Evolutionary conservation across 2,888 invertebrate species (phyloP).

Genomic region (Helobdella robusta): DNA sequence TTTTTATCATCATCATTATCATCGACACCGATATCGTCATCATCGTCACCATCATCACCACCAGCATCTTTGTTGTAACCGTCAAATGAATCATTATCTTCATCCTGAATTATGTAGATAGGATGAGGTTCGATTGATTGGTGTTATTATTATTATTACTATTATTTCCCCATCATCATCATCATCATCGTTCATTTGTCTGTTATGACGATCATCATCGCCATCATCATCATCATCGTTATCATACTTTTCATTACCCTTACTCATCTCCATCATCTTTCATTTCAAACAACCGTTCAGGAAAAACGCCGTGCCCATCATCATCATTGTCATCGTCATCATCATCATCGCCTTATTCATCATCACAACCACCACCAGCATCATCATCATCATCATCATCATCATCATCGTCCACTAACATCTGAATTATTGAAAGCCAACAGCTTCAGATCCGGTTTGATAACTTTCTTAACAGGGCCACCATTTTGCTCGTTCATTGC

Average conservation of each 20-base stretch:
- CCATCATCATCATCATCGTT: constrained; percentile 33
- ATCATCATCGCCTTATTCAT: constrained; percentile 33
- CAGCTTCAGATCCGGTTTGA: constrained; percentile 71
- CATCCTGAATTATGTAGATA: no score
- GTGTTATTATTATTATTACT: no score
- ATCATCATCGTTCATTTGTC: no score
- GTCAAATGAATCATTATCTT: no score
- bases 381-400: constrained; percentile 37
- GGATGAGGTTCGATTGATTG: no score
- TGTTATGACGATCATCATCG: constrained; percentile 37
- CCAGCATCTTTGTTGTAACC: constrained; percentile 33
- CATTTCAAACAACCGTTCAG: constrained; percentile 24
- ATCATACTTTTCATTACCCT: constrained; percentile 33
- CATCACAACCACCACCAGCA: constrained; percentile 30
- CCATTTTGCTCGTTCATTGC: constrained; percentile 45
- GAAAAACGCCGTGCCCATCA: constrained; percentile 34
- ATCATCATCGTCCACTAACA: constrained; percentile 26
- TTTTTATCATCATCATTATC: constrained; percentile 36
- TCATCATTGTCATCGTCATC: constrained; percentile 36
- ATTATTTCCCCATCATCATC: no score
- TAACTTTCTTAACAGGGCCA: constrained; percentile 59
- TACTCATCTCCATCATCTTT: not conserved
- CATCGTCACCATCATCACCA: constrained; percentile 31
- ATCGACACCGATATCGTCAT: constrained; percentile 35
- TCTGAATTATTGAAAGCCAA: constrained; percentile 55